A percentile compares a stretch with the other conserved stretches of the same genome.
phyloP scores from a whole-genome alignment of 2,888 invertebrate genomes.

The Zonitis immaculata region DNA sequence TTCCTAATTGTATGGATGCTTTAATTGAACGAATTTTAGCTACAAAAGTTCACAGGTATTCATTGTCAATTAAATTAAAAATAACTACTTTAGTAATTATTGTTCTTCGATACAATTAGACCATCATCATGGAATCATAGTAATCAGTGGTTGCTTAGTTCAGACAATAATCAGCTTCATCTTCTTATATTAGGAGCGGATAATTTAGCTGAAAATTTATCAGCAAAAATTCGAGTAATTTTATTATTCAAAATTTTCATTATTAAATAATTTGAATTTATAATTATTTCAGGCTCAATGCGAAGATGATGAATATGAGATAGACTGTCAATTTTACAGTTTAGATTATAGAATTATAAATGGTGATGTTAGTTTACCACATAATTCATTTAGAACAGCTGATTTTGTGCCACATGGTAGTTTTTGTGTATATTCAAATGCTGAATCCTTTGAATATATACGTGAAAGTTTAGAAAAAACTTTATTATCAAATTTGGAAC shows the following conservation, averaged over 20 bases:
- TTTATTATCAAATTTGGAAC: slow-evolving; percentile 80
- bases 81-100: not conserved
- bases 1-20: slow-evolving; percentile 75
- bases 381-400: slow-evolving; percentile 76
- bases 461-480: slow-evolving; percentile 88
- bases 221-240: slow-evolving; percentile 70
- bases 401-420: slow-evolving; percentile 90
- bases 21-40: slow-evolving; percentile 67
- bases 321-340: slow-evolving; percentile 74
- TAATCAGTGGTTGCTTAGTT: slow-evolving; percentile 60
- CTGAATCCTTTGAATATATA: slow-evolving; percentile 87
- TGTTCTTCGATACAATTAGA: slow-evolving; percentile 38
- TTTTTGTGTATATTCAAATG: slow-evolving; percentile 86
- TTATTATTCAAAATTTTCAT: not conserved
- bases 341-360: slow-evolving; percentile 82
- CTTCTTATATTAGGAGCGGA: slow-evolving; percentile 83
- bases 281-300: slow-evolving; percentile 63
- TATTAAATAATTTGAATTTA: slow-evolving; percentile 2
- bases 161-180: slow-evolving; percentile 72
- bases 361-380: slow-evolving; percentile 75
- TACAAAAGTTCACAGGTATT: slow-evolving; percentile 60
- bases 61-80: not conserved
- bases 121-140: slow-evolving; percentile 62
- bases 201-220: slow-evolving; percentile 81
- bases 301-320: slow-evolving; percentile 79